Percentiles rank a stretch among this genome's conserved stretches.
Conservation (phyloP, 30 jellyfish, hydroid and myxozoan genomes). For the Cassiopea andromeda region DNA sequence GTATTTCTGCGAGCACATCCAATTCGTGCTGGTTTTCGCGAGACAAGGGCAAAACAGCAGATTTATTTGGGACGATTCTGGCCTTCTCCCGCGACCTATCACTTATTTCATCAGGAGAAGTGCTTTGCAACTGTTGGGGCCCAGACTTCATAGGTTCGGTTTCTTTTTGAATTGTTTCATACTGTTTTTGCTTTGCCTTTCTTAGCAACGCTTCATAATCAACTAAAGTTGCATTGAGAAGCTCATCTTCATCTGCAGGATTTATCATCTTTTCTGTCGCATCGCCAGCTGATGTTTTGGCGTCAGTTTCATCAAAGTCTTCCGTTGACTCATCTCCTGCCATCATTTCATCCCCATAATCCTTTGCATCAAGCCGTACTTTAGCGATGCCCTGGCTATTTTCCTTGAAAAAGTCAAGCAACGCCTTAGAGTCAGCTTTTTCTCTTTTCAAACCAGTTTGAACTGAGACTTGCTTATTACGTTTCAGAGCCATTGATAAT, state of each 20-base stretch:
- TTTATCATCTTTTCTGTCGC: constrained; percentile 17
- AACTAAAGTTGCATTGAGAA: constrained; percentile 49
- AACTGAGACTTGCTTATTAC: constrained; percentile 29
- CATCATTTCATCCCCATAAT: background rate
- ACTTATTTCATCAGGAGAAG: background rate
- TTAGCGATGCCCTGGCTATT: constrained; percentile 9
- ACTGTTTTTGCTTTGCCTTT: constrained; percentile 9
- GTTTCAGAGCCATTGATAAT: constrained; percentile 53
- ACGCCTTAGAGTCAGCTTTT: background rate
- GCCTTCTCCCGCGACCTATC: constrained; percentile 13
- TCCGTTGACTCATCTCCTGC: constrained; percentile 24
- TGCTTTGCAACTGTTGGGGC: background rate
- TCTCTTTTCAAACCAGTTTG: constrained; percentile 49
- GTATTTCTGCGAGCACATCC: constrained; percentile 62
- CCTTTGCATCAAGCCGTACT: background rate
- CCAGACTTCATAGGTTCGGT: background rate
- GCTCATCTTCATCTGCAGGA: constrained; percentile 12
- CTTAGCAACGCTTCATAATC: constrained; percentile 52
- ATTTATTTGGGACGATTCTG: background rate
- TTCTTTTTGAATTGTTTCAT: background rate
- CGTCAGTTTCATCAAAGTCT: constrained; percentile 23
- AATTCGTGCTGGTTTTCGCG: constrained; percentile 53
- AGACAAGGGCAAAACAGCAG: constrained; percentile 29
- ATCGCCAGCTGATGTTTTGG: background rate
- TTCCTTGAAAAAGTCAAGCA: constrained; percentile 41